Evolutionary conservation across 2,797 vertebrate genomes (phyloP).

Genomic region (Bradypodion pumilum): DNA sequence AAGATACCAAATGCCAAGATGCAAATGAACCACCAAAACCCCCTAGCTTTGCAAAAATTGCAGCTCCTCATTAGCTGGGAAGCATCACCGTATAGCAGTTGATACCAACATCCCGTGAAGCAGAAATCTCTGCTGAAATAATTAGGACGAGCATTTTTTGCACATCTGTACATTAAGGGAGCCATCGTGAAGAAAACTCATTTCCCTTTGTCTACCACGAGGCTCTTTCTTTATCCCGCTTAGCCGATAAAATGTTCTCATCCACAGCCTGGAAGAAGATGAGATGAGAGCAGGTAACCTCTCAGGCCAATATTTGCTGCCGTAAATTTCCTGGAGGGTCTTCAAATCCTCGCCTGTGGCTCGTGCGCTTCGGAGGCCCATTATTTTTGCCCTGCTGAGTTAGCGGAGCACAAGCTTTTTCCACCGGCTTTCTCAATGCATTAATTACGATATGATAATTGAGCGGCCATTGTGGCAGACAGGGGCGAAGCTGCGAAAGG

Average conservation of each 20-base stretch:
- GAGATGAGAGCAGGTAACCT: background rate
- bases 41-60: background rate
- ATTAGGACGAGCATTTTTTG: background rate
- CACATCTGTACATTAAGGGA: background rate
- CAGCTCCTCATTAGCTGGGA: too few species aligned
- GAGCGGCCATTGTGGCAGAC: constrained; percentile 8
- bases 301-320: background rate
- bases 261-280: background rate
- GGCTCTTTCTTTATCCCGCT: background rate
- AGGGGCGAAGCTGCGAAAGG: background rate
- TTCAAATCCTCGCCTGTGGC: background rate
- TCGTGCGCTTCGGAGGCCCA: background rate
- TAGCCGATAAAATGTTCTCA: background rate
- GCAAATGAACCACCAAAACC: background rate
- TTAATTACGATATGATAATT: constrained; percentile 19
- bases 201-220: too few species aligned
- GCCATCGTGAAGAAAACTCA: too few species aligned
- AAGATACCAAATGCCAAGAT: background rate
- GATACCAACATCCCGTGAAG: background rate
- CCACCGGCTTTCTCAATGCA: constrained; percentile 30
- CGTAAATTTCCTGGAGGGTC: background rate
- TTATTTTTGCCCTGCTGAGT: constrained; percentile 13
- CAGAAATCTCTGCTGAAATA: background rate
- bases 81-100: background rate
- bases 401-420: constrained; percentile 2